Evolutionary conservation across 2,888 invertebrate genomes (phyloP).

Genomic region (Xanthia icteritia): DNA sequence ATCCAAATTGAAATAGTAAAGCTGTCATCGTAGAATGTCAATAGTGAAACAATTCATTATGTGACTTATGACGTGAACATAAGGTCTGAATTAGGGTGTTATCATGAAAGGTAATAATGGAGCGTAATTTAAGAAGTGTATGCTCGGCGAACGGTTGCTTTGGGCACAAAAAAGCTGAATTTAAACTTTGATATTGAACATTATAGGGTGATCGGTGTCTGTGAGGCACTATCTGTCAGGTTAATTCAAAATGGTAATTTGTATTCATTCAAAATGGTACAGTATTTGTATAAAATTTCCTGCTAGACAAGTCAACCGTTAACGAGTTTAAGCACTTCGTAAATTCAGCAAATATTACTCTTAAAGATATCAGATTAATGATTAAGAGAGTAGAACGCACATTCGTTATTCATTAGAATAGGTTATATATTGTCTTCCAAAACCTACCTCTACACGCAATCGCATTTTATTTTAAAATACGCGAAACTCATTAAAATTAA

Average conservation of each 20-base stretch:
- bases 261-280: not conserved
- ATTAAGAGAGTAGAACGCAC: slow-evolving; percentile 22
- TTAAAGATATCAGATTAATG: not conserved
- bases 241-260: not conserved
- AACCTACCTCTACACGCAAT: slow-evolving; percentile 49
- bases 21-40: not conserved
- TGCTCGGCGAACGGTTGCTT: not conserved
- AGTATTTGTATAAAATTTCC: not conserved
- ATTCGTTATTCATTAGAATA: slow-evolving; percentile 43
- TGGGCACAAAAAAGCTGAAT: not conserved
- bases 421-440: slow-evolving; percentile 57
- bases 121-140: slow-evolving; percentile 30
- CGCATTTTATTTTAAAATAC: slow-evolving; percentile 10
- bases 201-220: not conserved
- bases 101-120: slow-evolving; percentile 7
- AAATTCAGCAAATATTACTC: slow-evolving; percentile 1
- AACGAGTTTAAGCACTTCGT: not conserved
- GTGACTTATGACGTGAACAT: slow-evolving; percentile 32
- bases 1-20: slow-evolving; percentile 1
- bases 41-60: not conserved
- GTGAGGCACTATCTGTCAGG: not conserved
- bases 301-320: not conserved
- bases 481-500: too few relatives aligned
- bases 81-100: slow-evolving; percentile 28
- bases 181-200: not conserved